Conservation (phyloP, 2,113 vertebrate genomes). For the Leptosomus discolor region DNA sequence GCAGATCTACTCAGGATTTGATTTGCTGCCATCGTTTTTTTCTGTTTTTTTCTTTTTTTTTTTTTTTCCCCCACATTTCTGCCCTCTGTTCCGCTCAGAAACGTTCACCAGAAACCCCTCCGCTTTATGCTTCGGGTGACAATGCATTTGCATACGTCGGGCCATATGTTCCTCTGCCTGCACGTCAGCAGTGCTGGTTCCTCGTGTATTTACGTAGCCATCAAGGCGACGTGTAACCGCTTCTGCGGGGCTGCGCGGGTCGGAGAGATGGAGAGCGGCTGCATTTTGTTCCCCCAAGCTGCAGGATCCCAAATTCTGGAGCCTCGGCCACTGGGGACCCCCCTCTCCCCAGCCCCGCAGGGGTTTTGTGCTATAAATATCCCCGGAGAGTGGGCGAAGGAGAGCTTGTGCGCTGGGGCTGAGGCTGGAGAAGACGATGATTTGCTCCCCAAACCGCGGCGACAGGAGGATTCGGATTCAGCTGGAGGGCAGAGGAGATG, state of each 20-base stretch:
- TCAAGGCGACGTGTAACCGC: neutral
- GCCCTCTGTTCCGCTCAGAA: neutral
- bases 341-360: neutral
- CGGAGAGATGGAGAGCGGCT: neutral
- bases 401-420: neutral
- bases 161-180: neutral
- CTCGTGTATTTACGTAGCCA: fast-evolving
- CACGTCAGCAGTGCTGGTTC: neutral
- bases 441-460: neutral
- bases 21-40: neutral
- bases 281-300: neutral
- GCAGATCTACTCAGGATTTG: neutral
- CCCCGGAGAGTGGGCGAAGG: neutral
- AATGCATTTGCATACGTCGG: neutral
- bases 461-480: neutral
- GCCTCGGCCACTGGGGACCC: neutral
- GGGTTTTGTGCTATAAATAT: neutral
- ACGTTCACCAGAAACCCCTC: neutral
- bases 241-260: neutral
- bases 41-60: neutral
- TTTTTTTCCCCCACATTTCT: neutral
- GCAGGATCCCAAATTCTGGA: neutral
- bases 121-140: neutral
- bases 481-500: neutral
- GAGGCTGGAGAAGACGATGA: neutral